Percentiles rank a stretch among this genome's conserved stretches.
Conservation (phyloP, 2,888 invertebrate genomes). For the Gryllus longicercus region DNA sequence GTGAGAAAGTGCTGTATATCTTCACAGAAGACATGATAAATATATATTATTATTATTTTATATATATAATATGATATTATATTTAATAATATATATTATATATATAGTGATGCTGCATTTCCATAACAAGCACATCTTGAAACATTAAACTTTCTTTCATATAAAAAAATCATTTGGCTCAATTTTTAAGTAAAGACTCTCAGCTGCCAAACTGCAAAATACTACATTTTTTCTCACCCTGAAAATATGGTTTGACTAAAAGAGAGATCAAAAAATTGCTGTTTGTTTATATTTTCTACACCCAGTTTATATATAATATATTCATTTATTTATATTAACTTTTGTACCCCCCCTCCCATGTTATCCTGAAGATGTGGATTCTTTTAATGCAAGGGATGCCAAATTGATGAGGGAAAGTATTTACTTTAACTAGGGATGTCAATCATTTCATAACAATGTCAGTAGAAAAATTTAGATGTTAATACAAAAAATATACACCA, state of each 20-base stretch:
- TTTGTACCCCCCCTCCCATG: not conserved
- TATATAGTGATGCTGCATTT: conserved; percentile 33
- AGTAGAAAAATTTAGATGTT: conserved; percentile 10
- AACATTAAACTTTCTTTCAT: conserved; percentile 25
- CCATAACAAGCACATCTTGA: conserved; percentile 32
- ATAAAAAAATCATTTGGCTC: conserved; percentile 29
- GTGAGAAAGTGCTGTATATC: conserved; percentile 51
- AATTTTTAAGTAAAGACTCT: conserved; percentile 31
- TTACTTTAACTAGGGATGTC: conserved; percentile 7
- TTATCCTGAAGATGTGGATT: conserved; percentile 10
- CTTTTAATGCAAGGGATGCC: not conserved
- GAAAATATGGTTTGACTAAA: conserved; percentile 61
- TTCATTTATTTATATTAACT: conserved; percentile 10
- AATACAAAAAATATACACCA: conserved; percentile 1
- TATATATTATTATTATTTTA: conserved; percentile 48
- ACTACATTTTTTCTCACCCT: conserved; percentile 40
- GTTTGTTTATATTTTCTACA: conserved; percentile 47
- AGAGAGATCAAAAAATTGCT: conserved; percentile 71
- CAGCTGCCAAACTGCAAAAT: conserved; percentile 35
- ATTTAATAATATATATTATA: conserved; percentile 26
- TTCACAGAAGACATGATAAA: conserved; percentile 54
- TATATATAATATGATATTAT: conserved; percentile 33
- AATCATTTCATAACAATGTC: conserved; percentile 9
- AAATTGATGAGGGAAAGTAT: conserved; percentile 3
- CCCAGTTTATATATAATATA: conserved; percentile 17